Percentiles rank a stretch among this genome's conserved stretches.
phyloP scores from a whole-genome alignment of 1,140 invertebrate species.

The Proales similis region DNA sequence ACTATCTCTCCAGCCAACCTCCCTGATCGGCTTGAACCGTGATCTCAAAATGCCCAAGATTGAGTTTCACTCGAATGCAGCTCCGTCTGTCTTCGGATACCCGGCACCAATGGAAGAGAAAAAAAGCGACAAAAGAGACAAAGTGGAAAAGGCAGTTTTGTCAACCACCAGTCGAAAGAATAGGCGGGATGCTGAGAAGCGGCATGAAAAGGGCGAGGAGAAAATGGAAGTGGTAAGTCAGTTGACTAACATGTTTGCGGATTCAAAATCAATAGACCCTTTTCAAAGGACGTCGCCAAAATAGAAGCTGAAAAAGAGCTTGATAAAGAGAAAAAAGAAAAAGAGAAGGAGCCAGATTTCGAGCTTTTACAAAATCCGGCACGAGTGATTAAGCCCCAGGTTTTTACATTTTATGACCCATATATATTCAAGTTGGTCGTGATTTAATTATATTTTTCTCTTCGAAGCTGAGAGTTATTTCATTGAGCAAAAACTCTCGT shows the following conservation, averaged over 20 bases:
- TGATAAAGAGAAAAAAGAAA: slow-evolving; percentile 47
- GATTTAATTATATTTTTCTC: slow-evolving; percentile 39
- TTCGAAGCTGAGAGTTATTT: slow-evolving; percentile 68
- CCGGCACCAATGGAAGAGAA: slow-evolving; percentile 84
- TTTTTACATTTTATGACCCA: slow-evolving; percentile 38
- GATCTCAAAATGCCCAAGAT: slow-evolving; percentile 95
- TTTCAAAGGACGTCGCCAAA: background rate
- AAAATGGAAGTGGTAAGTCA: slow-evolving; percentile 60
- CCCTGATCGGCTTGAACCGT: slow-evolving; percentile 84
- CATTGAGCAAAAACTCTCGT: slow-evolving; percentile 68
- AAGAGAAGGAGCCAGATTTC: slow-evolving; percentile 67
- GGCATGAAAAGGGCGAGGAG: slow-evolving; percentile 49
- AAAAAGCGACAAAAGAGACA: slow-evolving; percentile 80
- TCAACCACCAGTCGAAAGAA: slow-evolving; percentile 79
- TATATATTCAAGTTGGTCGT: background rate
- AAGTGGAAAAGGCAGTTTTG: slow-evolving; percentile 89
- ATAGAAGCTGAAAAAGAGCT: slow-evolving; percentile 32
- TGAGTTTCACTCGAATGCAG: slow-evolving; percentile 82
- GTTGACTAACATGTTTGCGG: background rate
- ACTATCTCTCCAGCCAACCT: slow-evolving; percentile 90
- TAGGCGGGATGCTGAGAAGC: slow-evolving; percentile 44
- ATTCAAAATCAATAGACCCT: slow-evolving; percentile 6
- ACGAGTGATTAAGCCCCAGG: slow-evolving; percentile 80
- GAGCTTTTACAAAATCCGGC: slow-evolving; percentile 90
- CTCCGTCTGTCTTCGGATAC: slow-evolving; percentile 89